phyloP scores from a whole-genome alignment of 2,113 vertebrate species.

The Aplodontia rufa region DNA sequence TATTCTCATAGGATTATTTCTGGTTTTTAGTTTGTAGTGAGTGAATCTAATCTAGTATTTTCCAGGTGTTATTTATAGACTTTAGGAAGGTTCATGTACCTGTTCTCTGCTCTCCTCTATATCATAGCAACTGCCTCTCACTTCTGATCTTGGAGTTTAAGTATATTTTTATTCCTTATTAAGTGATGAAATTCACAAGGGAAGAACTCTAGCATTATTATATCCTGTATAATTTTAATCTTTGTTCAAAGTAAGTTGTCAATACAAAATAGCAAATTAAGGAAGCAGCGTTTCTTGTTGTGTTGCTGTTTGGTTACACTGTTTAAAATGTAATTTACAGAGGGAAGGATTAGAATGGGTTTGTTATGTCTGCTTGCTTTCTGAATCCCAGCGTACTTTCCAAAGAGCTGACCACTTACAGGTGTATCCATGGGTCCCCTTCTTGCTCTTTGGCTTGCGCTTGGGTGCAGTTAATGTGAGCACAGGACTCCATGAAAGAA shows the following conservation, averaged over 20 bases:
- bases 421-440: too few relatives aligned
- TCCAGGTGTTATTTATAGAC: constrained; percentile 45
- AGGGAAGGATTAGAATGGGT: neutral
- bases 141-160: neutral
- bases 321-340: neutral
- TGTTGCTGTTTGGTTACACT: neutral
- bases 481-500: neutral
- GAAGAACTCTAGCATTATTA: neutral
- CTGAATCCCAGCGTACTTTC: neutral
- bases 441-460: neutral
- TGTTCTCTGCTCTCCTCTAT: neutral
- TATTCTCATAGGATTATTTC: constrained; percentile 42
- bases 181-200: neutral
- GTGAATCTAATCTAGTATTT: constrained; percentile 61
- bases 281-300: neutral
- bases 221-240: neutral
- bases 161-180: neutral
- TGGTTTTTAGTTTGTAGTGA: constrained; percentile 49
- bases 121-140: neutral
- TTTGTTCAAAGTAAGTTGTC: neutral
- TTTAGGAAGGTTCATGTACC: constrained; percentile 46
- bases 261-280: neutral
- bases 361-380: neutral
- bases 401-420: too few relatives aligned
- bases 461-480: neutral